Evolutionary conservation across 1,140 invertebrate species (phyloP), one percentile per base, ranked within the genome.

Genomic region (Bicyclus anynana): DNA sequence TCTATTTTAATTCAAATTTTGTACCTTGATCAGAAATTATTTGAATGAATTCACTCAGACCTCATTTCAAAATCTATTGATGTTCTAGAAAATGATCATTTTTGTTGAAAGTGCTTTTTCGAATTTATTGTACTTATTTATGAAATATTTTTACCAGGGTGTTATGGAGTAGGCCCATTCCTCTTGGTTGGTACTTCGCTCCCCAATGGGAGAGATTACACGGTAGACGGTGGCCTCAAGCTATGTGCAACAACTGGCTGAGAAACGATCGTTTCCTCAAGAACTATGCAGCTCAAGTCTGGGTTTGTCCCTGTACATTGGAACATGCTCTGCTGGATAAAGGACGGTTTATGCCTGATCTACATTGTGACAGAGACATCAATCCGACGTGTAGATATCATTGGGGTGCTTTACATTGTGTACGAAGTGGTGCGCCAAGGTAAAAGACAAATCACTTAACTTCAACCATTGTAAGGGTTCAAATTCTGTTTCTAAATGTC

Each of bases 311-410:
- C 0, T 99, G 98, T 77, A 97, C 93, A 0, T 67, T 99, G 53
- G 91, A 96, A 59, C 98, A 99, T 71, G 98, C 97, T 0, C 77
- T 98, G 0, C 89, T 94, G 26, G 98, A 99, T 74, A 96, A 96
- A 80, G 98, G 98, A 7, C 91, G 97, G 12, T 99, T 94, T 78
- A 91, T 97, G 62, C 96, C 98, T 0, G 97, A 99, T 81, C 93
- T 93, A 44, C 93, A 95, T 51, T 99, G 98, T 76, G 97, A 98
- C 81, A 95, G 94, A 73, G 96, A 97, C 77, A 93, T 95, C 2
- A 97, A 98, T 86, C 95, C 95, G 3, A 94, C 94, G 42, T 99
- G 98, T 76, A 92, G 93, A 79, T 97, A 96, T 71, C 96, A 99
- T 76, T 92, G 93, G 68, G 95, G 94, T 17, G 95, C 97, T 18